Base-by-base conservation (phyloP, 2,797 vertebrate genomes). In the Spinus olivaceus region DNA sequence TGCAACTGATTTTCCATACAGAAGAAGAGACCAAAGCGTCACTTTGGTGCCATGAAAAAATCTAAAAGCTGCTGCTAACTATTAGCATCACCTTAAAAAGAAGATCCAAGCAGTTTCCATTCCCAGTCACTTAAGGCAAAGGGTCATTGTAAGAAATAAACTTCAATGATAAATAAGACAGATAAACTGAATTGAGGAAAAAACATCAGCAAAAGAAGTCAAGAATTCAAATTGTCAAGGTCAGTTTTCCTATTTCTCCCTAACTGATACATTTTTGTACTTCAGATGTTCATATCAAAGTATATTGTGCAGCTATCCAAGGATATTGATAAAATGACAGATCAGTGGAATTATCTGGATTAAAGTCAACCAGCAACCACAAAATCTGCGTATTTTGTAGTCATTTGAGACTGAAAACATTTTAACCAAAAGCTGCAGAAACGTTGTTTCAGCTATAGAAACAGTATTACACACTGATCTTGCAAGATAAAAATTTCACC, bases 321-420 rank as follows among this genome's bases (percentile, higher is more conserved):
- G 33, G 60, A 50, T 24, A 77, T 2, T 27, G 19, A 72, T 42
- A 71, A 81, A 88, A 39, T 37, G 14, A 74, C 8, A 61, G 19
- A 64, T 39, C 4, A 82, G 14, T 57, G 57, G 80, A 65, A 81
- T 61, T 14, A 87, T 6, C 32, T 20, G 27, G 32, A 61, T 44
- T 70, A 37, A 91, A 69, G 10, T 37, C 27, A 66, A 27, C 6
- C 14, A 19, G 14, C 8, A 73, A 41, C 19, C 12, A 42, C 9
- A 22, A 73, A 65, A 20, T 14, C 14, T 41, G 25, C 0, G 0
- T 14, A 39, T 27, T 4, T 27, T 20, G 6, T 2, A 33, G 25
- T 41, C 1, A 41, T 56, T 70, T 46, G 66, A 76, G 35, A 42
- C 25, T 46, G 22, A 80, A 63, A 87, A 50, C 1, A 3, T 57